Evolutionary conservation across 2,113 vertebrate species (phyloP), one percentile per base, ranked within the genome.

Genomic region (Rhinichthys klamathensis): DNA sequence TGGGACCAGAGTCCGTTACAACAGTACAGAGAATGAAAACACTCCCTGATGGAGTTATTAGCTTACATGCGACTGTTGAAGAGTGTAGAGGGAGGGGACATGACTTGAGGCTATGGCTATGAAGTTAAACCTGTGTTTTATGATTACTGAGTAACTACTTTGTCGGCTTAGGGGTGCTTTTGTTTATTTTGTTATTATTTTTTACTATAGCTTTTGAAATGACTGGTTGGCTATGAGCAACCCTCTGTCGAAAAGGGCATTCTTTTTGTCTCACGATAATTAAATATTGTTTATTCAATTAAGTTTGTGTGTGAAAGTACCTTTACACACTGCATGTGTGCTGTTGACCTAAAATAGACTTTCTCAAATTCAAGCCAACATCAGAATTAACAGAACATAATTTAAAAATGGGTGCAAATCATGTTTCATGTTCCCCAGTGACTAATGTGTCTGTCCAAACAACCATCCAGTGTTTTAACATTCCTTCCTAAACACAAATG

Each of bases 11-110:
- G 79, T 82, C 81, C 73, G 54, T 38, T 25, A 67, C 56, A 73
- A 69, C 44, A 56, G 61, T 25, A 67, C 30, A 84, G 81, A 75
- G 78, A 82, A 88, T 76, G 51, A 69, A 88, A 79, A 84, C 79
- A 89, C 86, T 91, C 85, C 83, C 73, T 73, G 72, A 90, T 88
- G 73, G 87, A 86, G 85, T 89, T 63, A 84, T 77, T 77, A 82
- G 85, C 81, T 80, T 87, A 76, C 44, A 60, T 78, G 38, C 0
- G 44, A 69, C 85, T 27, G 11, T 41, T 35, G 82, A 73, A 49
- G 25, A 8, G 38, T 51, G 80, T 38, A 72, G 30, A 32, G 49
- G 35, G 56, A 83, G 25, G 32, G 32, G 38, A 44, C 9, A 35
- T 81, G 61, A 38, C 35, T 67, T 38, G 2, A 67, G 77, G 65